phyloP scores from a whole-genome alignment of 2,113 vertebrate genomes.

The Pleuronectes platessa region DNA sequence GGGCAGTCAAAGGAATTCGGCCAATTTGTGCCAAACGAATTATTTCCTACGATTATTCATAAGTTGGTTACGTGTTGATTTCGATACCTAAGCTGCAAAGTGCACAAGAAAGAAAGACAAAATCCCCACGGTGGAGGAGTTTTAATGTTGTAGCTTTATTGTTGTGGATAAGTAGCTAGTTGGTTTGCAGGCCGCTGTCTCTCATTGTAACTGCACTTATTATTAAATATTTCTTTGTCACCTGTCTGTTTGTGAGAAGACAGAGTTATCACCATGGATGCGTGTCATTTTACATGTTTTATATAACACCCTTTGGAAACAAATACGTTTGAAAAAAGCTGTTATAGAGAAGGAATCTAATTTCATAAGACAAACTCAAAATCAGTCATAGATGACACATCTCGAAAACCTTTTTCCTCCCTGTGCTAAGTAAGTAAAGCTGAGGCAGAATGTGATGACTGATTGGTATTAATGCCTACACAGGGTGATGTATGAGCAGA shows the following conservation, averaged over 20 bases:
- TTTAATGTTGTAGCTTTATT: too few relatives aligned
- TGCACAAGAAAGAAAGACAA: background rate
- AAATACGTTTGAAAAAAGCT: too few relatives aligned
- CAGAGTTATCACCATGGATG: too few relatives aligned
- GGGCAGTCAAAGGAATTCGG: conserved; percentile 10
- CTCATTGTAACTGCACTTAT: too few relatives aligned
- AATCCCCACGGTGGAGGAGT: background rate
- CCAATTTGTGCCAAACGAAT: background rate
- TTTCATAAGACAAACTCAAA: too few relatives aligned
- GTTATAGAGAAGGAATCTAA: too few relatives aligned
- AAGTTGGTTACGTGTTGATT: background rate
- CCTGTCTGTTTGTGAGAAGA: too few relatives aligned
- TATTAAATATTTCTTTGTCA: too few relatives aligned
- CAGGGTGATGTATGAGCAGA: conserved; percentile 12
- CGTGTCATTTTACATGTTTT: too few relatives aligned
- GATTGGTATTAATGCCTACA: conserved; percentile 16
- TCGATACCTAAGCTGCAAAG: background rate
- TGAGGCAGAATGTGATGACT: conserved; percentile 23
- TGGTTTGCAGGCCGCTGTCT: too few relatives aligned
- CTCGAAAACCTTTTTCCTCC: background rate
- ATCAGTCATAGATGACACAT: background rate
- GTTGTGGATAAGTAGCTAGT: too few relatives aligned
- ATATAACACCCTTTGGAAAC: too few relatives aligned
- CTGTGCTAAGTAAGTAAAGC: background rate
- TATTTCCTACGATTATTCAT: background rate